These are phyloP conservation scores for Mionectes macconnelli DNA, from an alignment of 2,113 vertebrate genomes.

Conservation along the genomic window DNA sequence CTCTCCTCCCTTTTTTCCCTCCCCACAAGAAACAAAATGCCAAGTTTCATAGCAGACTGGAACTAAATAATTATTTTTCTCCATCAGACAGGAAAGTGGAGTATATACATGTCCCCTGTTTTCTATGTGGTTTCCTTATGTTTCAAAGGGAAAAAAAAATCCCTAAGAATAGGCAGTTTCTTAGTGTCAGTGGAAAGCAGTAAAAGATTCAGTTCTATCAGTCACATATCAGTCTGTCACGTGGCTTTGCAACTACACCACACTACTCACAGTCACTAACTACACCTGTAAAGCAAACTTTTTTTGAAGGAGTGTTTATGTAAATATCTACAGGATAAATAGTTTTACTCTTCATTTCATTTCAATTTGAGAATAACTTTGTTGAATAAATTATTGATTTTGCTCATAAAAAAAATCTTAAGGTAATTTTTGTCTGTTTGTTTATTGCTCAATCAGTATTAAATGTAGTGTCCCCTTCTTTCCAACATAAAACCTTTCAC, in stretches of 20 bases:
- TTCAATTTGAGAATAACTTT: not conserved
- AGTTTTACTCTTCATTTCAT: not conserved
- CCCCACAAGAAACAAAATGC: not conserved
- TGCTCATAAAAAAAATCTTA: not conserved
- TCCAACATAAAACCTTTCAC: not conserved
- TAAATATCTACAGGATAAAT: not conserved
- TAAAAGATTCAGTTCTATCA: not conserved
- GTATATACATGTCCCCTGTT: not conserved
- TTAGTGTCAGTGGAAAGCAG: not conserved
- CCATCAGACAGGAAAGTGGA: not conserved
- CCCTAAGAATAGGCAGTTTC: not conserved
- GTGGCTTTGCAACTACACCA: not conserved
- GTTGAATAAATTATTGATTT: not conserved
- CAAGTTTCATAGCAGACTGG: not conserved
- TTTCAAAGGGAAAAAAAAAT: not conserved
- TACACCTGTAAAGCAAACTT: not conserved
- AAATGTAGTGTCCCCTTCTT: not conserved
- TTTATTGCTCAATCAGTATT: not conserved
- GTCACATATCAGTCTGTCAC: not conserved
- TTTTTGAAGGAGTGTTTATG: not conserved
- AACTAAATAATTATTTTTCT: not conserved
- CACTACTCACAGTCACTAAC: not conserved
- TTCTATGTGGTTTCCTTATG: not conserved
- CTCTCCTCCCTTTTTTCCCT: not conserved
- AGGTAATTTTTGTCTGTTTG: not conserved